Evolutionary conservation across 2,113 vertebrate species (phyloP).

Genomic region (Scomber japonicus): DNA sequence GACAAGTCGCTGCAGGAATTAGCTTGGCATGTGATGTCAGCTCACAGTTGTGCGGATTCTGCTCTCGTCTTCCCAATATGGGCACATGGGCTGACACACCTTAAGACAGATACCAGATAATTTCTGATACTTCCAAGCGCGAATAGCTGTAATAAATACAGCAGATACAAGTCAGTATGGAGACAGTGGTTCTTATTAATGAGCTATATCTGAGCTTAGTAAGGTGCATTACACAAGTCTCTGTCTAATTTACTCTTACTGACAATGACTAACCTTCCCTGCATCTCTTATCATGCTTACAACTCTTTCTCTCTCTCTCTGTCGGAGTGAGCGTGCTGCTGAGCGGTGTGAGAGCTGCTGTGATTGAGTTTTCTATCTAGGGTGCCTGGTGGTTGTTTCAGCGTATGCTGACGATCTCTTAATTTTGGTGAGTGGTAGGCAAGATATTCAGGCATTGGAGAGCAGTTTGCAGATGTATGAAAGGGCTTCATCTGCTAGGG

Average conservation of each 20-base stretch:
- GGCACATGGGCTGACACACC: constrained; percentile 43
- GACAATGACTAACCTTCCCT: not conserved
- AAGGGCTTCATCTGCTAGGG: too few relatives aligned
- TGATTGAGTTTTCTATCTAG: not conserved
- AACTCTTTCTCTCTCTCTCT: not conserved
- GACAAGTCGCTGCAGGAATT: constrained; percentile 70
- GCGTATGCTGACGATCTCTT: too few relatives aligned
- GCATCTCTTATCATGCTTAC: too few relatives aligned
- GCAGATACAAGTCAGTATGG: not conserved
- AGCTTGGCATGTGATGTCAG: constrained; percentile 71
- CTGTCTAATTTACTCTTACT: constrained; percentile 51
- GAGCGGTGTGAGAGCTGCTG: too few relatives aligned
- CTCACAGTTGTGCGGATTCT: constrained; percentile 74
- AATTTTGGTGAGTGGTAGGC: too few relatives aligned
- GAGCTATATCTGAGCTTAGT: not conserved
- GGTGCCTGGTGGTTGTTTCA: too few relatives aligned
- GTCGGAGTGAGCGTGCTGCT: not conserved
- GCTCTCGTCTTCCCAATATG: constrained; percentile 69
- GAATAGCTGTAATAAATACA: not conserved
- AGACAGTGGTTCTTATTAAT: not conserved
- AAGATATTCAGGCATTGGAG: too few relatives aligned
- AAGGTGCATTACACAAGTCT: not conserved
- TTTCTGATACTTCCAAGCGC: constrained; percentile 22
- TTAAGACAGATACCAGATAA: constrained; percentile 31
- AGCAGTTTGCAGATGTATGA: too few relatives aligned